Conservation (phyloP, 2,113 vertebrate genomes). For the Pipra filicauda region DNA sequence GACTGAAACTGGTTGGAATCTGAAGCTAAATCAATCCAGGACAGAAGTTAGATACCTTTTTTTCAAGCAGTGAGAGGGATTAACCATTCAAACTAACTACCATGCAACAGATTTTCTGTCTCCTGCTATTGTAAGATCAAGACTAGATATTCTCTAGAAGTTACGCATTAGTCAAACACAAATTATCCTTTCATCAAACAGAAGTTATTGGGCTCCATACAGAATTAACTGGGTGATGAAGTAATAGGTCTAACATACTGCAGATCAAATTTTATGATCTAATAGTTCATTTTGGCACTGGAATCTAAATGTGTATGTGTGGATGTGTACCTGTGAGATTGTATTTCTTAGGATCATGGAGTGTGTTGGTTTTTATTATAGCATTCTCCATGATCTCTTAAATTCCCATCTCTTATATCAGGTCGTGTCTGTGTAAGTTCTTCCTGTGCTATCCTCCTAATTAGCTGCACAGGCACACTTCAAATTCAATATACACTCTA, state of each 20-base stretch:
- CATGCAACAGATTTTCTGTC: slow-evolving; percentile 8
- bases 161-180: slow-evolving; percentile 16
- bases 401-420: not conserved
- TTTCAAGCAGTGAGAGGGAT: not conserved
- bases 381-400: not conserved
- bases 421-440: not conserved
- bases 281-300: not conserved
- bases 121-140: slow-evolving; percentile 32
- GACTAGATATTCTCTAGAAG: slow-evolving; percentile 18
- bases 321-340: not conserved
- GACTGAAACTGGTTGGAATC: not conserved
- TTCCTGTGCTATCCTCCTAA: not conserved
- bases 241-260: not conserved
- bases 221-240: slow-evolving; percentile 46
- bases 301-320: not conserved
- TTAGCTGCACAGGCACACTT: not conserved
- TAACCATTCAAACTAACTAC: slow-evolving; percentile 20
- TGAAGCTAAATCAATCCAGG: not conserved
- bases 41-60: not conserved
- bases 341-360: not conserved
- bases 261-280: slow-evolving; percentile 29
- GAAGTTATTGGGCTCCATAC: not conserved
- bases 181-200: slow-evolving; percentile 51
- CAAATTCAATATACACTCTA: not conserved
- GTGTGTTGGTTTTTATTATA: not conserved